Conservation (phyloP, 2,888 invertebrate genomes). For the Drosophila maculinotata region DNA sequence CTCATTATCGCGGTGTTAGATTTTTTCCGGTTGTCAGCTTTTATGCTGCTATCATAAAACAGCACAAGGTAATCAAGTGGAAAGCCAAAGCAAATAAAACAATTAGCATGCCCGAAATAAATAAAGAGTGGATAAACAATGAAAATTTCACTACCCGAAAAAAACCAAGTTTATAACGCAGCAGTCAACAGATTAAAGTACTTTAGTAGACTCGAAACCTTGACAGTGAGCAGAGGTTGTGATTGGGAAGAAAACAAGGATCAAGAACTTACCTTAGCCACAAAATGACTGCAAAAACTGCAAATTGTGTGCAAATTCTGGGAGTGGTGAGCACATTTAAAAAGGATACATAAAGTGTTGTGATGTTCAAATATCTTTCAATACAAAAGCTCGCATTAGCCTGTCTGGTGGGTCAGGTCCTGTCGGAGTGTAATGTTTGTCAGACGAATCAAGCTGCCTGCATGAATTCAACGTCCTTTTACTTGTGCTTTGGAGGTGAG, state of each 20-base stretch:
- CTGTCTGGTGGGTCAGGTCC: slow-evolving; percentile 20
- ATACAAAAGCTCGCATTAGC: slow-evolving; percentile 37
- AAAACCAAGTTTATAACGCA: slow-evolving; percentile 21
- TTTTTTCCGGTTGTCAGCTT: slow-evolving; percentile 6
- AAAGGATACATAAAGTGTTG: neutral
- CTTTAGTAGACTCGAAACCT: slow-evolving; percentile 61
- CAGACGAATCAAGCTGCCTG: slow-evolving; percentile 81
- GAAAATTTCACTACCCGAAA: slow-evolving; percentile 43
- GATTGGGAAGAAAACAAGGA: neutral
- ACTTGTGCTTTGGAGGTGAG: slow-evolving; percentile 80
- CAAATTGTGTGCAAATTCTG: slow-evolving; percentile 8
- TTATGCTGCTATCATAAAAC: slow-evolving; percentile 40
- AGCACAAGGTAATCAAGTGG: slow-evolving; percentile 55
- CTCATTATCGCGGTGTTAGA: slow-evolving; percentile 30
- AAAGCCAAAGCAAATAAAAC: slow-evolving; percentile 68
- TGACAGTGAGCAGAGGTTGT: slow-evolving; percentile 54
- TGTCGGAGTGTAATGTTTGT: slow-evolving; percentile 78
- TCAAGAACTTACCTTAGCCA: neutral
- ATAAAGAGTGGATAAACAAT: slow-evolving; percentile 54
- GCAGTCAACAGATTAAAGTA: slow-evolving; percentile 17
- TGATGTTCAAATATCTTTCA: neutral
- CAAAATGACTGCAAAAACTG: slow-evolving; percentile 25
- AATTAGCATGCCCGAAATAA: slow-evolving; percentile 59
- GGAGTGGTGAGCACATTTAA: slow-evolving; percentile 24
- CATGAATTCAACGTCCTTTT: slow-evolving; percentile 81